These are phyloP conservation scores for Sarcophaga peregrina DNA, from an alignment of 1,140 invertebrate genomes.

Conservation along the genomic window DNA sequence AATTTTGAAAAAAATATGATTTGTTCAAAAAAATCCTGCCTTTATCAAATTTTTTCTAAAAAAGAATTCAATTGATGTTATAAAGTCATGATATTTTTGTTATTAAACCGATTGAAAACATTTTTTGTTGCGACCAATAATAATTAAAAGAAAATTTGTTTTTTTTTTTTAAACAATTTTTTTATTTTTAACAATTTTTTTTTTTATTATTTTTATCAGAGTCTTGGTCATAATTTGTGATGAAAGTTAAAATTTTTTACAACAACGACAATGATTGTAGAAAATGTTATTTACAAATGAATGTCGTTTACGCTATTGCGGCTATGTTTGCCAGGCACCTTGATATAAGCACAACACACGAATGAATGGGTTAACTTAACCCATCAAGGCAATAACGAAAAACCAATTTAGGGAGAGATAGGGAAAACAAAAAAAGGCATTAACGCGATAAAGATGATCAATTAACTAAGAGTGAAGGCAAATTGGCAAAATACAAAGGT, in stretches of 20 bases:
- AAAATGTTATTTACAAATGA: constrained; percentile 64
- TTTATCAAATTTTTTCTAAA: no score
- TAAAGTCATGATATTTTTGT: no score
- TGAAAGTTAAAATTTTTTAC: constrained; percentile 57
- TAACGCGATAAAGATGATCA: constrained; percentile 31
- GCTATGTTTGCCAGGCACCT: constrained; percentile 32
- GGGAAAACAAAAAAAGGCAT: background rate
- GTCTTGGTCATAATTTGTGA: constrained; percentile 46
- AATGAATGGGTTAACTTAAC: constrained; percentile 20
- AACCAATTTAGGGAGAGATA: background rate
- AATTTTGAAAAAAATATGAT: no score
- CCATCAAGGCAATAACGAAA: background rate
- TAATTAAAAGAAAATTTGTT: background rate
- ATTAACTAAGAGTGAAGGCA: constrained; percentile 43
- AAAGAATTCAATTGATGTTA: no score
- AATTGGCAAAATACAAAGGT: constrained; percentile 28
- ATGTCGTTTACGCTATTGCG: constrained; percentile 43
- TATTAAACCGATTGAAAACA: no score
- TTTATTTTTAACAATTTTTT: constrained; percentile 29
- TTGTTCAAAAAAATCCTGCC: no score
- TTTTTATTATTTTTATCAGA: no score
- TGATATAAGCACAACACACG: background rate
- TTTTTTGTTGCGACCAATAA: background rate
- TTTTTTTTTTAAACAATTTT: constrained; percentile 42
- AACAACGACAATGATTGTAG: constrained; percentile 64